Conservation (phyloP, 2,888 invertebrate species). For the Drosophila mimetica region DNA sequence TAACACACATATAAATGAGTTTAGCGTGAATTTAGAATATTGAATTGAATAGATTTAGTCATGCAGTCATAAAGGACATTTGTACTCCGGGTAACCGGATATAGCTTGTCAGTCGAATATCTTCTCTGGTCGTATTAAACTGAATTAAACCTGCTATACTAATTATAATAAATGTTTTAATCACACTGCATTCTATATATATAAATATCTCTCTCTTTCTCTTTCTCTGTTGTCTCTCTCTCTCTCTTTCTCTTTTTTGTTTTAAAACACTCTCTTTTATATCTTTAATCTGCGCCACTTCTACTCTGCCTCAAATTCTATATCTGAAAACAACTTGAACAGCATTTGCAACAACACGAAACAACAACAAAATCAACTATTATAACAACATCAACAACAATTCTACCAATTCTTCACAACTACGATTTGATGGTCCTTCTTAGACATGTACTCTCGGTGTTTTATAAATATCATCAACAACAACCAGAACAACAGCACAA, state of each 20-base stretch:
- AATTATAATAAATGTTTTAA: slow-evolving; percentile 74
- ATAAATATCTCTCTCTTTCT: slow-evolving; percentile 62
- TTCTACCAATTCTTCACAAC: slow-evolving; percentile 59
- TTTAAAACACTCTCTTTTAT: slow-evolving; percentile 70
- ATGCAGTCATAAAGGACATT: slow-evolving; percentile 43
- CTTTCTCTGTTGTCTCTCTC: slow-evolving; percentile 74
- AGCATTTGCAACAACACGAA: slow-evolving; percentile 58
- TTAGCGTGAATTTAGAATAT: not conserved
- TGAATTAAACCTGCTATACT: slow-evolving; percentile 40
- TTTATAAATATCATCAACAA: slow-evolving; percentile 58
- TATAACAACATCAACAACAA: slow-evolving; percentile 53
- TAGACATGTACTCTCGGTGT: slow-evolving; percentile 77
- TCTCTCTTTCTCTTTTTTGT: slow-evolving; percentile 66
- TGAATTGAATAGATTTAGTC: not conserved
- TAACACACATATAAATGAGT: not conserved
- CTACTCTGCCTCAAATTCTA: slow-evolving; percentile 66
- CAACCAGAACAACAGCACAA: slow-evolving; percentile 52
- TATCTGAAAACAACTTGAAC: slow-evolving; percentile 50
- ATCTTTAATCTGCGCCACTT: slow-evolving; percentile 75
- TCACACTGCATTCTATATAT: slow-evolving; percentile 71
- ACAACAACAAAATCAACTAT: slow-evolving; percentile 46
- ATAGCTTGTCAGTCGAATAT: slow-evolving; percentile 12
- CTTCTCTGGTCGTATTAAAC: slow-evolving; percentile 28
- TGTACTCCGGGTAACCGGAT: slow-evolving; percentile 51
- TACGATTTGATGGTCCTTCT: slow-evolving; percentile 69